Percentiles rank a stretch among this genome's conserved stretches.
These are phyloP conservation scores for Bostrychus sinensis DNA, from an alignment of 2,113 vertebrate genomes.

Conservation along the genomic window DNA sequence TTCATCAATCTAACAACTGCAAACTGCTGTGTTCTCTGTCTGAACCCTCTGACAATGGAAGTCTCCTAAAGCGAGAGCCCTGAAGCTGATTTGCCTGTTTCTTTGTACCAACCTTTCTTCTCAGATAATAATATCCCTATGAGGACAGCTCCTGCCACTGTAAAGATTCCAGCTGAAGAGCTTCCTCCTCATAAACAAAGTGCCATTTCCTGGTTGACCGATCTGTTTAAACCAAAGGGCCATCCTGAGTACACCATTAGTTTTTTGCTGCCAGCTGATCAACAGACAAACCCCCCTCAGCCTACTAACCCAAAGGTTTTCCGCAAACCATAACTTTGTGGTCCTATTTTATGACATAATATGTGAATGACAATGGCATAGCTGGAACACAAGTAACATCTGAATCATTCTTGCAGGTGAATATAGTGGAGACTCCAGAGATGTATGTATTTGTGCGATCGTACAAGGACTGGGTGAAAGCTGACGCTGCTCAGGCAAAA, in stretches of 20 bases:
- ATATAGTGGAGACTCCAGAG: constrained; percentile 41
- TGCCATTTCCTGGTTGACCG: neutral
- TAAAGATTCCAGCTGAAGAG: constrained; percentile 35
- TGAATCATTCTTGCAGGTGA: constrained; percentile 61
- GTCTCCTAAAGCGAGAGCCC: neutral
- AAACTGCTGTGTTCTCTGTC: too few species aligned
- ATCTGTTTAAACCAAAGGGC: too few species aligned
- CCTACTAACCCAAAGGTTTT: constrained; percentile 60
- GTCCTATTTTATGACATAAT: neutral
- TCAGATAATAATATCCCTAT: constrained; percentile 72
- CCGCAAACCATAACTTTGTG: neutral
- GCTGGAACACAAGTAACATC: neutral
- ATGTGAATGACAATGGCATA: neutral
- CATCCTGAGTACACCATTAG: constrained; percentile 50
- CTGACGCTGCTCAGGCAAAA: constrained; percentile 30
- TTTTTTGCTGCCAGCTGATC: constrained; percentile 72
- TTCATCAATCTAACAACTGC: neutral
- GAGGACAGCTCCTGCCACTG: constrained; percentile 66
- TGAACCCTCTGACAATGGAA: too few species aligned
- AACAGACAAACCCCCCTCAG: constrained; percentile 63
- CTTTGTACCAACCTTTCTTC: neutral
- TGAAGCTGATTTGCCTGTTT: neutral
- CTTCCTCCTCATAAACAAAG: neutral
- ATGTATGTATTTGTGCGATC: constrained; percentile 63
- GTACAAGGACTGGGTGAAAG: constrained; percentile 65